Evolutionary conservation across 2,888 invertebrate species (phyloP).

Genomic region (Nowickia ferox): DNA sequence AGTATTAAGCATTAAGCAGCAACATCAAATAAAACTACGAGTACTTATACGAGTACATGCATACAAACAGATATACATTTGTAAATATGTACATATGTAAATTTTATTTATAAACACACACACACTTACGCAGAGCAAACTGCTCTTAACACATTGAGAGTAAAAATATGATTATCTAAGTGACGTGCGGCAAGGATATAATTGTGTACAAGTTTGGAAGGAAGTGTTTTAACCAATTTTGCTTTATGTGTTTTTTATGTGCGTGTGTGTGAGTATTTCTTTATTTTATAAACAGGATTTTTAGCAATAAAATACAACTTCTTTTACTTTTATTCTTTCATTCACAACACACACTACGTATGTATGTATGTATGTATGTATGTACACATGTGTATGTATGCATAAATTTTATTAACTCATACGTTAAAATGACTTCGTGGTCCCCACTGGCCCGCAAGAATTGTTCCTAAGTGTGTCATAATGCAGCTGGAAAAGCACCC

Average conservation of each 20-base stretch:
- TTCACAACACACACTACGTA: neutral
- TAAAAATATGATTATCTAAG: constrained; percentile 42
- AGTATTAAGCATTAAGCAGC: neutral
- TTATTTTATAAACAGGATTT: constrained; percentile 32
- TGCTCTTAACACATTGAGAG: neutral
- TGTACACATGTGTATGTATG: neutral
- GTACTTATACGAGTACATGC: neutral
- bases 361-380: neutral
- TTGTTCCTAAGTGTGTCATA: constrained; percentile 83
- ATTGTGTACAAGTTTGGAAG: constrained; percentile 7
- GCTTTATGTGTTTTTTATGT: constrained; percentile 63
- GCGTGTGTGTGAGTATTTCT: constrained; percentile 44
- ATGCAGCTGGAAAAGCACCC: constrained; percentile 81
- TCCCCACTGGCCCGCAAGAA: constrained; percentile 80
- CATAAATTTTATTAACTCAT: constrained; percentile 46
- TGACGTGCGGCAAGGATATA: constrained; percentile 15
- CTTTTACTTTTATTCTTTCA: constrained; percentile 28
- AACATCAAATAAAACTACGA: neutral
- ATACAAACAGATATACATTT: neutral
- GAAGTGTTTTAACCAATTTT: constrained; percentile 59
- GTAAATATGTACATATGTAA: neutral
- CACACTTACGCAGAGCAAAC: neutral
- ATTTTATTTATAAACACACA: neutral
- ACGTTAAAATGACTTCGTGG: constrained; percentile 67
- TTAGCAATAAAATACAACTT: constrained; percentile 61